Base-by-base conservation (phyloP, 2,113 vertebrate genomes). In the Leucosticte australis region DNA sequence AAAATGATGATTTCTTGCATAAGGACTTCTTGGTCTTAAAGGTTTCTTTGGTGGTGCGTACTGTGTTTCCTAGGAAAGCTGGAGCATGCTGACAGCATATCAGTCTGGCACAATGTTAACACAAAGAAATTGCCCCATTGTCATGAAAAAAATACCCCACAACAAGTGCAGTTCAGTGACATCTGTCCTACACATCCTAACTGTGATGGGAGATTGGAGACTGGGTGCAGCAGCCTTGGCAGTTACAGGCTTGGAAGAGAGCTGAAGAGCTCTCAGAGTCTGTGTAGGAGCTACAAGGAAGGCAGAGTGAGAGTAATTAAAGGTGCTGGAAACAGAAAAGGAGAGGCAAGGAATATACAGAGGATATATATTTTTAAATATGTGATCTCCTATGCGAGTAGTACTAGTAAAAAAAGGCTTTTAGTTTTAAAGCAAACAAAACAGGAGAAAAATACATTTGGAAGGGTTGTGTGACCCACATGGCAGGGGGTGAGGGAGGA, bases 281-380 rank as follows among this genome's bases (percentile, higher is more conserved):
- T 28, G 7, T 41, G 22, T n/a, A 16, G 52, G 55, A 86, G 35
- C 53, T 35, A 44, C 22, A 23, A 35, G n/a, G 79, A 83, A 20
- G 20, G 37, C 60, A 76, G n/a, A 77, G 39, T 0, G 0, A 50
- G 22, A 50, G 55, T 23, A 53, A 2, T 70, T 73, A 39, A 71
- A 80, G 57, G 63, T 22, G 24, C 10, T 33, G 30, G 55, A 37
- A 74, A 37, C 47, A 57, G 44, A 80, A 65, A 39, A 78, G 15
- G 39, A 78, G 42, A 71, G 42, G 8, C 22, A 70, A 53, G 64
- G 50, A 75, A 22, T 44, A 15, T 7, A 10, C 22, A 67, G 42
- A 62, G 53, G 68, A 24, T 46, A 15, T 10, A 16, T 3, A 5
- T 63, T 81, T 44, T 76, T 78, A 55, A 46, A 81, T 57, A 37